A percentile compares a stretch with the other conserved stretches of the same genome.
Evolutionary conservation across 2,888 invertebrate species (phyloP).

Genomic region (Idaea aversata): DNA sequence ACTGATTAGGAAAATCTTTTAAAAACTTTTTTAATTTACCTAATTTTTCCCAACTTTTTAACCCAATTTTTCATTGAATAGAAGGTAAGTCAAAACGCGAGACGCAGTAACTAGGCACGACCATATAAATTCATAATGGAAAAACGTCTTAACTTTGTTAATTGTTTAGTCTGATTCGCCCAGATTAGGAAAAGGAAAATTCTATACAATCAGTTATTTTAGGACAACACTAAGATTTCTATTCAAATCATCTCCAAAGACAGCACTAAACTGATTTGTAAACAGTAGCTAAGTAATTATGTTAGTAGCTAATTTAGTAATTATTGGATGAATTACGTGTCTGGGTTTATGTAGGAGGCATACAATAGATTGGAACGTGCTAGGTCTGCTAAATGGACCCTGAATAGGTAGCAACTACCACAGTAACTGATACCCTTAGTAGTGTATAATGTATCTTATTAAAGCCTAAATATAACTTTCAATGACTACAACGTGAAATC

Average conservation of each 20-base stretch:
- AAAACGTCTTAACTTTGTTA: too few relatives aligned
- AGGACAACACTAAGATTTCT: neutral
- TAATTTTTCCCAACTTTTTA: too few relatives aligned
- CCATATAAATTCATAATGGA: too few relatives aligned
- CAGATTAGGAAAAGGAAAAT: neutral
- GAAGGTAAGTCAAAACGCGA: too few relatives aligned
- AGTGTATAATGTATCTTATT: neutral
- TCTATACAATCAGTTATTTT: neutral
- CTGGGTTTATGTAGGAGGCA: slow-evolving; percentile 12
- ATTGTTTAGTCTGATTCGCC: too few relatives aligned
- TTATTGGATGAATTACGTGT: slow-evolving; percentile 26
- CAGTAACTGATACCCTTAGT: neutral
- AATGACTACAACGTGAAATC: neutral
- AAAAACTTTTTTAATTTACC: too few relatives aligned
- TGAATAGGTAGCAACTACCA: slow-evolving; percentile 3
- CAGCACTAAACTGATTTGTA: slow-evolving; percentile 10
- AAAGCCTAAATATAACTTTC: neutral
- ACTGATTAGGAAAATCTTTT: too few relatives aligned
- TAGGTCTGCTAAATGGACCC: slow-evolving; percentile 15
- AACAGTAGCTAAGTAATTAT: slow-evolving; percentile 13
- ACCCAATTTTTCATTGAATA: too few relatives aligned
- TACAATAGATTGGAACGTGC: slow-evolving; percentile 21
- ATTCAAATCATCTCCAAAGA: slow-evolving; percentile 3
- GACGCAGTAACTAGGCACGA: too few relatives aligned
- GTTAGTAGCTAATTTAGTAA: slow-evolving; percentile 15